Evolutionary conservation across 2,113 vertebrate species (phyloP), one percentile per base, ranked within the genome.

Genomic region (Pogonocichla stellata): DNA sequence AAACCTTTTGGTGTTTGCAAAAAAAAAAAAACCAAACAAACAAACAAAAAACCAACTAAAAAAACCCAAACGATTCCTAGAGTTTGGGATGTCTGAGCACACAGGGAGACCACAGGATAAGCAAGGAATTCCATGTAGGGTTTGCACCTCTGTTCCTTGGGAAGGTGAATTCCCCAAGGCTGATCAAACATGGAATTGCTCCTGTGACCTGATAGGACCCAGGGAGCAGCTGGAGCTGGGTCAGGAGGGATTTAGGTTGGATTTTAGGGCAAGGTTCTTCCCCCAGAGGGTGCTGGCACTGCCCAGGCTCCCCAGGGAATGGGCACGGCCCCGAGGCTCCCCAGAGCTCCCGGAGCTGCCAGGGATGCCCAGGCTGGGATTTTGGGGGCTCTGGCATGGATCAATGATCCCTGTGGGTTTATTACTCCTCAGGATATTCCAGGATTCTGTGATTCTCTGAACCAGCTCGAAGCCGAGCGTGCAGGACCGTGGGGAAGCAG

Each of bases 191-290:
- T 47, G 64, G 50, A 84, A 50, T 23, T 61, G 64, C 6, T 53
- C 19, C 38, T 38, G 26, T 9, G 53, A 12, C 31, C 31, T 34
- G 51, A 6, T 14, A 28, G 82, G 0, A 34, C 2, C 51, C 71
- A 67, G 36, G 43, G 36, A 31, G 26, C 0, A 0, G 6, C 62
- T 69, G 64, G 22, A 4, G 73, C 64, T 45, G 56, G 0, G 3
- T 47, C 64, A 29, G 54, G 9, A 50, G 45, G 57, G 74, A n/a
- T 0, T 33, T 1, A 10, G 54, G 64, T 0, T 14, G 64, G 26
- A 3, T 3, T 5, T 5, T 1, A 67, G 72, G 45, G 22, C 45
- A 53, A 69, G 54, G 53, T 1, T 51, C 20, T 77, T 33, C 26
- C 72, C 77, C 53, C 72, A 40, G 40, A 40, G 40, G 40, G 40